A percentile compares a stretch with the other conserved stretches of the same genome.
phyloP scores from a whole-genome alignment of 1,140 invertebrate genomes.

The Charaxes varanes region DNA sequence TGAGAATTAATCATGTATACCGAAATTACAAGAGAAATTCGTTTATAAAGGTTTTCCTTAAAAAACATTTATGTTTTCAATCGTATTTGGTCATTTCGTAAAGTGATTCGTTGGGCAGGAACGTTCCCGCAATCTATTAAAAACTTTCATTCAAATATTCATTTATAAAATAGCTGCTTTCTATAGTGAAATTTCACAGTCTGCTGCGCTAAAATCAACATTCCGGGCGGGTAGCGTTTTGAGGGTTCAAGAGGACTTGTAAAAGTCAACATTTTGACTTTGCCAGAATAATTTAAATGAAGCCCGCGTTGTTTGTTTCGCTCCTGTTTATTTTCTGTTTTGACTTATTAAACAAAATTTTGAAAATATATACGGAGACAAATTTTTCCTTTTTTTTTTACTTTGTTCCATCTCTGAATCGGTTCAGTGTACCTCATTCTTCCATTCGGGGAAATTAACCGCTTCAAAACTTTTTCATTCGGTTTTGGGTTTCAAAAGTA shows the following conservation, averaged over 20 bases:
- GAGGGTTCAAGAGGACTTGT: conserved; percentile 5
- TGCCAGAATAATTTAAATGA: conserved; percentile 6
- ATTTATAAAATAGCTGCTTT: conserved; percentile 1
- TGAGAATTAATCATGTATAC: neutral
- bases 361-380: too few species aligned
- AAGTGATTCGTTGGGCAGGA: neutral
- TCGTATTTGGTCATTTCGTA: neutral
- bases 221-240: conserved; percentile 3
- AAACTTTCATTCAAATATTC: conserved; percentile 4
- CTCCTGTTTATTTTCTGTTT: neutral
- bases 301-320: conserved; percentile 2
- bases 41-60: neutral
- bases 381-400: too few species aligned
- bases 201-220: conserved; percentile 7
- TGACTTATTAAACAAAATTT: too few species aligned
- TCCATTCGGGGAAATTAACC: too few species aligned
- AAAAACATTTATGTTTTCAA: conserved; percentile 1
- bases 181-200: conserved; percentile 4
- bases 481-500: too few species aligned
- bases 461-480: too few species aligned
- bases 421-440: too few species aligned
- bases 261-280: conserved; percentile 7
- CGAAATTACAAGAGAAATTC: too few species aligned
- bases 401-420: too few species aligned
- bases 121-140: neutral